Evolutionary conservation across 2,888 invertebrate genomes (phyloP).

Genomic region (Osedax fenrisi): DNA sequence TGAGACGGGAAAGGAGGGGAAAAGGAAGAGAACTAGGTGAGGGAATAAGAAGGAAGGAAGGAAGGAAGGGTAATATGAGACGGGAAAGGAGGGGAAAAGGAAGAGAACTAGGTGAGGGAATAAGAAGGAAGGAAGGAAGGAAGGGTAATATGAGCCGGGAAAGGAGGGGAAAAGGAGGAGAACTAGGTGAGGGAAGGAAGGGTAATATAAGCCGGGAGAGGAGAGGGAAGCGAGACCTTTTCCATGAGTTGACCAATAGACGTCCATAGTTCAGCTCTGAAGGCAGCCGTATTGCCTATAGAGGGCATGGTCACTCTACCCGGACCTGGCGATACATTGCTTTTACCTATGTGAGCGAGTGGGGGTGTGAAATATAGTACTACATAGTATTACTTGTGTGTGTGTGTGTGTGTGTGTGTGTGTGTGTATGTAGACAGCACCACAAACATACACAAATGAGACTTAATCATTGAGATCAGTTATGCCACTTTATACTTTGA

Average conservation of each 20-base stretch:
- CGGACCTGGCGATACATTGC: too few species aligned
- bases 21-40: not conserved
- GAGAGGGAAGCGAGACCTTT: too few species aligned
- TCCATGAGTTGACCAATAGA: conserved; percentile 75
- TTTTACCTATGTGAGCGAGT: too few species aligned
- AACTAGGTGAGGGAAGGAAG: not conserved
- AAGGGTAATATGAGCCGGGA: not conserved
- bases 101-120: not conserved
- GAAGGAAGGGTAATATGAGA: not conserved
- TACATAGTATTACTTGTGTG: too few species aligned
- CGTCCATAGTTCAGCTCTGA: conserved; percentile 67
- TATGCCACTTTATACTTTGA: too few species aligned
- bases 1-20: not conserved
- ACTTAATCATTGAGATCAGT: too few species aligned
- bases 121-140: not conserved
- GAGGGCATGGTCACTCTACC: conserved; percentile 58
- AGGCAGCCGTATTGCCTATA: conserved; percentile 55
- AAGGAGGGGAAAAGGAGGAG: not conserved
- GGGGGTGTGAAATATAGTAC: too few species aligned
- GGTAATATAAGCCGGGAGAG: not conserved
- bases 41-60: not conserved
- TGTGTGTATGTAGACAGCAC: too few species aligned
- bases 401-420: too few species aligned
- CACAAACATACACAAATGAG: too few species aligned
- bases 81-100: not conserved